Evolutionary conservation across 2,797 vertebrate species (phyloP), one percentile per base, ranked within the genome.

Genomic region (Siniperca obscura): DNA sequence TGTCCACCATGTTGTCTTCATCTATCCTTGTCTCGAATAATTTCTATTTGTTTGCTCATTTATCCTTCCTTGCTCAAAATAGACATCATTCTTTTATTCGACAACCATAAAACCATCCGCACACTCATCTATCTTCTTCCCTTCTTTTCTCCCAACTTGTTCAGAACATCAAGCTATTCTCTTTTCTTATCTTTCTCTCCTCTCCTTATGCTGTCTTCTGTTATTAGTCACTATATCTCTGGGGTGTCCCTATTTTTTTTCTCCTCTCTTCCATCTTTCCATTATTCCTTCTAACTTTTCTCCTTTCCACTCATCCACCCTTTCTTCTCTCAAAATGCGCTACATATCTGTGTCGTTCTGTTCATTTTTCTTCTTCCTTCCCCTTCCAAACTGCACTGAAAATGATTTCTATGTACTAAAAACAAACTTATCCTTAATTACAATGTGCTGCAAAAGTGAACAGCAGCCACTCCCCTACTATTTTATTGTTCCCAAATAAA

Each of bases 21-120:
- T 90, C 83, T 30, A 21, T 86, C 78, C 67, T 50, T 56, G 70
- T 84, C 84, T 80, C 62, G 72, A 67, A 73, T 87, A 56, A 80
- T 82, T 86, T 44, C 46, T 75, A 68, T 82, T 83, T 80, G n/a
- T 78, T 65, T 44, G 19, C 81, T 84, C 78, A 77, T 88, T 65
- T 72, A 80, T 82, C 73, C 65, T 40, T 13, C 59, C n/a, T 46
- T 52, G 27, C 57, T 62, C 73, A 76, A 86, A 84, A 85, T 46
- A 86, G 71, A 82, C 74, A 74, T 79, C 27, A 44, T 70, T 79
- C 67, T 81, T 78, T 74, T 72, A 82, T 80, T 66, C 22, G 5
- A 12, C 59, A 52, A 17, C 74, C 70, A 74, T 86, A 73, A 82
- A 48, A 78, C 52, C 65, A 10, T 42, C 40, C 4, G 6, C 65